These are phyloP conservation scores for Lamellibrachia satsuma DNA, from an alignment of 2,888 invertebrate species.

Conservation along the genomic window DNA sequence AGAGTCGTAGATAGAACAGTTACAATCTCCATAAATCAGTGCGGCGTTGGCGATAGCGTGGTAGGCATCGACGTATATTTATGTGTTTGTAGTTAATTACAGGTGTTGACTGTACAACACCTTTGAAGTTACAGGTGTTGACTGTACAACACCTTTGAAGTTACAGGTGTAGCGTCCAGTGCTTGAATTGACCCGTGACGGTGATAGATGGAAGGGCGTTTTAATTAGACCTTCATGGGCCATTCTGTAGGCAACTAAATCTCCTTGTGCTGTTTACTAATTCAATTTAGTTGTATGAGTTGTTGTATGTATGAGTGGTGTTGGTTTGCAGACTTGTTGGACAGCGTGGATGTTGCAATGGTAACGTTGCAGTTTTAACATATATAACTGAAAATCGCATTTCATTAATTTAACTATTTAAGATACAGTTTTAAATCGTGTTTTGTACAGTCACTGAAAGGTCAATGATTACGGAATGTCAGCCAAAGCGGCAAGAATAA, in stretches of 20 bases:
- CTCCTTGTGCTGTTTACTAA: conserved; percentile 5
- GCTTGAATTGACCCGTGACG: background rate
- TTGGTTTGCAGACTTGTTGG: background rate
- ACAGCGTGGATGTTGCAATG: background rate
- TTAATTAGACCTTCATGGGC: background rate
- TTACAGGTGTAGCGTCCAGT: background rate
- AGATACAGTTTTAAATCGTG: too few relatives aligned
- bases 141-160: background rate
- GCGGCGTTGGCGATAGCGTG: background rate
- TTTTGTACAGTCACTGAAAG: too few relatives aligned
- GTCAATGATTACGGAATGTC: too few relatives aligned
- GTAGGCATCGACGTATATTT: background rate
- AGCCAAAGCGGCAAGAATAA: too few relatives aligned
- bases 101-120: background rate
- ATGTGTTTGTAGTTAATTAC: conserved; percentile 6
- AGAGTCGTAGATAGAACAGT: background rate
- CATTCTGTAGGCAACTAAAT: background rate
- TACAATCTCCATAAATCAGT: background rate
- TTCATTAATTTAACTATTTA: too few relatives aligned
- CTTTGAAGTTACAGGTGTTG: background rate
- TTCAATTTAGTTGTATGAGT: background rate
- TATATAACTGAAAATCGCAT: too few relatives aligned
- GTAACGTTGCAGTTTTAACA: too few relatives aligned
- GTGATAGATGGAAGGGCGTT: background rate
- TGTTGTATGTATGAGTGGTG: background rate